Evolutionary conservation across 2,888 invertebrate species (phyloP), one percentile per base, ranked within the genome.

Genomic region (Eilema caniola): DNA sequence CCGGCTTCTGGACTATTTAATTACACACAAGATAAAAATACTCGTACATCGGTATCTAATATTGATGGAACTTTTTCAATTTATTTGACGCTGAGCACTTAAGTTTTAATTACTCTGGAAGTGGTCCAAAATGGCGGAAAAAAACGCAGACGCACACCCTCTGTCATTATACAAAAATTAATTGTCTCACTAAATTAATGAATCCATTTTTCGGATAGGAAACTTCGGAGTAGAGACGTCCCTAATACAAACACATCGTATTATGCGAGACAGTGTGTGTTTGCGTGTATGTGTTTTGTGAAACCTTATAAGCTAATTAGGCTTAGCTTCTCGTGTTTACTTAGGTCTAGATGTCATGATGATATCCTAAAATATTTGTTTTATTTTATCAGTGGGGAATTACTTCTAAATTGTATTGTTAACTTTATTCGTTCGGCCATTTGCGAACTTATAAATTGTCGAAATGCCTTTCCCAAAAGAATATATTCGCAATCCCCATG

Each of bases 1-100:
- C 20, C 0, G 0, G 11, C 57, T 16, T 25, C 20, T 37, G 0
- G 4, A n/a, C 20, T 64, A 59, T 20, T 56, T 2, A 25, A 23
- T 31, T 57, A 1, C 69, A 47, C 60, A 53, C 60, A 53, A 53
- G 60, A 53, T 53, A 65, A 65, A 69, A 69, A 53, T 65, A 69
- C n/a, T n/a, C n/a, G n/a, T n/a, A n/a, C 53, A 56, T 53, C 41
- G 23, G 53, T 66, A 56, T 24, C 56, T 56, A 23, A 61, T 24
- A 76, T 79, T 74, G 75, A 74, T 68, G 33, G 75, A 88, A 88
- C 84, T 88, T 88, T 88, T 85, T 85, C 87, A 86, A 88, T 88
- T 86, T 86, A 84, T 84, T 82, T 82, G 79, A 86, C 78, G 76
- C 73, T 67, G 75, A 77, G 69, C 66, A 76, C 75, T 83, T 73